Percentiles rank a stretch among this genome's conserved stretches.
Evolutionary conservation across 2,113 vertebrate genomes (phyloP).

Genomic region (Myotis lucifugus): DNA sequence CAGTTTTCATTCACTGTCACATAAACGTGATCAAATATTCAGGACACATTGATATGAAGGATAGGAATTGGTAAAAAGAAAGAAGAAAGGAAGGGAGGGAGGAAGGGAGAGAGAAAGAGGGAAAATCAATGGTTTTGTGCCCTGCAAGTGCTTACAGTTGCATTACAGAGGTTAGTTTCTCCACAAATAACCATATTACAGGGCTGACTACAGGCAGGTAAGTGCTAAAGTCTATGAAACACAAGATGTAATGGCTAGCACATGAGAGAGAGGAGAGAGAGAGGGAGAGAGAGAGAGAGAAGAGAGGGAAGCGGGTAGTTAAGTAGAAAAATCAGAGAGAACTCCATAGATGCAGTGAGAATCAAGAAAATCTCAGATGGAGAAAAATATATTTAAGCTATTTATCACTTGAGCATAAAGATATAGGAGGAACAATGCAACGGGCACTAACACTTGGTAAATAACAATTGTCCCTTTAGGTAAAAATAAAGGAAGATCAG

Average conservation of each 20-base stretch:
- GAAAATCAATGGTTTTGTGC: background rate
- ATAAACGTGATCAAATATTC: slow-evolving; percentile 1
- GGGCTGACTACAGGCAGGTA: background rate
- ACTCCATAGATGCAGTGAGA: background rate
- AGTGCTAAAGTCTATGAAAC: background rate
- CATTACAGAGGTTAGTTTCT: background rate
- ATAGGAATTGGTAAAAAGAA: background rate
- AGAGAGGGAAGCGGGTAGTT: background rate
- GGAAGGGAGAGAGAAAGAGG: background rate
- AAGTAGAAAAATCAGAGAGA: background rate
- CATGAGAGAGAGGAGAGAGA: background rate
- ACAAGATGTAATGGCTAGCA: background rate
- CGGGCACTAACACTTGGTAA: background rate
- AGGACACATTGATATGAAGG: background rate
- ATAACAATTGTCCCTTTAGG: background rate
- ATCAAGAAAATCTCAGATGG: background rate
- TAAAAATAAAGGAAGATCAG: background rate
- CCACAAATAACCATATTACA: background rate
- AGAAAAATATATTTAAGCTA: background rate
- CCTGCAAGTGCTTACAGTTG: background rate
- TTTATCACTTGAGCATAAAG: background rate
- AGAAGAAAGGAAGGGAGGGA: too few species aligned
- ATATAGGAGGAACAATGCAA: too few species aligned
- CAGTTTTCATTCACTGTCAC: background rate
- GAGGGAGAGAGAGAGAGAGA: background rate